phyloP scores from a whole-genome alignment of 2,113 vertebrate species.

The Tetrax tetrax region DNA sequence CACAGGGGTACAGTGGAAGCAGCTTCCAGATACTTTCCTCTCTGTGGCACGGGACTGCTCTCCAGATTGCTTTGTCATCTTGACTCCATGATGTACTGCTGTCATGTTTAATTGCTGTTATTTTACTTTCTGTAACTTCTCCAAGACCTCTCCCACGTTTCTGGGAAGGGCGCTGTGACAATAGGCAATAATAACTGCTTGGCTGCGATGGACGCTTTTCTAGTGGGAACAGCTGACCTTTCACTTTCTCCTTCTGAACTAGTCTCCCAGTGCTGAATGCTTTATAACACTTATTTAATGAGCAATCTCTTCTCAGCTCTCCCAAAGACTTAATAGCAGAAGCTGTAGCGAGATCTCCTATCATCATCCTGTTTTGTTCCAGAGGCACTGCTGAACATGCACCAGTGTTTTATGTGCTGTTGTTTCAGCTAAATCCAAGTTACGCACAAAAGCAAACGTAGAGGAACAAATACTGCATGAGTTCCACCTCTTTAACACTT shows the following conservation, averaged over 20 bases:
- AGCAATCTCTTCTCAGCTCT: constrained; percentile 53
- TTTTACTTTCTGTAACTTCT: background rate
- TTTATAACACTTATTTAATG: constrained; percentile 59
- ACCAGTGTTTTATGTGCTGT: background rate
- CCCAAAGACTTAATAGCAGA: constrained; percentile 59
- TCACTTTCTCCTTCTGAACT: constrained; percentile 45
- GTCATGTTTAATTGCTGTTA: background rate
- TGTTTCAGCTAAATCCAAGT: constrained; percentile 8
- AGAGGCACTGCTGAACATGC: background rate
- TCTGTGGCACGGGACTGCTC: background rate
- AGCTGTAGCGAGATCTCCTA: constrained; percentile 56
- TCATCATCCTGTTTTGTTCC: constrained; percentile 43
- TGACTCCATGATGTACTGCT: background rate
- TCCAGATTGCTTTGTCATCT: background rate
- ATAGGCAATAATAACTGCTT: constrained; percentile 1
- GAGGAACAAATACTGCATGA: background rate
- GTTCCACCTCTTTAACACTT: constrained; percentile 3
- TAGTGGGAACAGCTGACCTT: constrained; percentile 18
- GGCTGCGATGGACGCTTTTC: background rate
- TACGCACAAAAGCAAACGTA: background rate
- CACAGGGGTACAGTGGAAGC: background rate
- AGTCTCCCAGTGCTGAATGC: constrained; percentile 21
- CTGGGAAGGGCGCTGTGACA: constrained; percentile 7
- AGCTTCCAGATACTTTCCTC: background rate
- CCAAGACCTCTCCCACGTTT: background rate